These are phyloP conservation scores for Diachrysia chrysitis DNA, from an alignment of 2,888 invertebrate genomes.

Conservation along the genomic window DNA sequence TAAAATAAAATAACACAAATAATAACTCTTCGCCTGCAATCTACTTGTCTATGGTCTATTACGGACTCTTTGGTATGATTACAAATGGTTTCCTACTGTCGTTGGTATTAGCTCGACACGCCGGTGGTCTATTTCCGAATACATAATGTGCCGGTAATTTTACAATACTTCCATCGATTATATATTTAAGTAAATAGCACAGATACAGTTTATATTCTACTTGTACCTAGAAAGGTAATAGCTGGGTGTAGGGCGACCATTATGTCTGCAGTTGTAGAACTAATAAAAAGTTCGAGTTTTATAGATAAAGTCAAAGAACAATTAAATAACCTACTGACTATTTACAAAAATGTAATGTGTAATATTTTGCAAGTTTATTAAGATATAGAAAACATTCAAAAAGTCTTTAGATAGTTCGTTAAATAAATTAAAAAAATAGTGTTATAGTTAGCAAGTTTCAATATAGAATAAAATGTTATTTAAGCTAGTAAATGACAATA, in stretches of 20 bases:
- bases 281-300: slow-evolving; percentile 10
- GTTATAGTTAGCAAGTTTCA: too few relatives aligned
- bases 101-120: slow-evolving; percentile 39
- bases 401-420: too few relatives aligned
- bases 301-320: neutral
- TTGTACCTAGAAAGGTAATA: slow-evolving; percentile 57
- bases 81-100: slow-evolving; percentile 8
- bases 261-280: neutral
- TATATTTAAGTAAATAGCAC: slow-evolving; percentile 61
- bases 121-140: slow-evolving; percentile 52
- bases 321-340: too few relatives aligned
- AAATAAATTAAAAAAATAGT: too few relatives aligned
- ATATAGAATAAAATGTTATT: too few relatives aligned
- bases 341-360: too few relatives aligned
- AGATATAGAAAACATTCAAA: too few relatives aligned
- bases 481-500: too few relatives aligned
- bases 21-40: neutral
- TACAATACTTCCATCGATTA: slow-evolving; percentile 53
- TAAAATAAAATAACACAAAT: too few relatives aligned
- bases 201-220: slow-evolving; percentile 56
- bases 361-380: too few relatives aligned
- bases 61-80: neutral
- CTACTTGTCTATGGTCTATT: neutral
- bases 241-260: slow-evolving; percentile 31
- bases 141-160: slow-evolving; percentile 52